These are phyloP conservation scores for Diorhabda elongata DNA, from an alignment of 1,140 invertebrate genomes.

Conservation along the genomic window DNA sequence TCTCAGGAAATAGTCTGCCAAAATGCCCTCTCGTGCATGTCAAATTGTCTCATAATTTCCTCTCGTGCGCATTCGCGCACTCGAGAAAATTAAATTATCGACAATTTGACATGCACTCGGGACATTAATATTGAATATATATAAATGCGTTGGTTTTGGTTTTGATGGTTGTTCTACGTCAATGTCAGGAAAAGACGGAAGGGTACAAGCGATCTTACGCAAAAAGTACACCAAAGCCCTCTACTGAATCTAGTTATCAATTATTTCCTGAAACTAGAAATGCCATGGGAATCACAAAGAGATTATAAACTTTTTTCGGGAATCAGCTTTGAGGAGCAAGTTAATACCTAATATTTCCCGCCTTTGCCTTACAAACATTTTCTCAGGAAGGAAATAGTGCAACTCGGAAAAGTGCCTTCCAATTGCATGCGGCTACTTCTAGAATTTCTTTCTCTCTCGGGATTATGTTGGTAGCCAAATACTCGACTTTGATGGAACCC, in stretches of 20 bases:
- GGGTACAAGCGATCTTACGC: constrained; percentile 39
- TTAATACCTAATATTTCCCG: too few relatives aligned
- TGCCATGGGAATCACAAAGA: constrained; percentile 39
- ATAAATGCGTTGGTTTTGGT: constrained; percentile 25
- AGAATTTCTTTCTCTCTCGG: constrained; percentile 25
- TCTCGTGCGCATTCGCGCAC: too few relatives aligned
- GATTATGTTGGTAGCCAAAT: constrained; percentile 1
- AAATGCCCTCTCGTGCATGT: too few relatives aligned
- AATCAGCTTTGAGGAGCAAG: constrained; percentile 38
- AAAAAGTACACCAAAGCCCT: constrained; percentile 41
- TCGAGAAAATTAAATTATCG: too few relatives aligned
- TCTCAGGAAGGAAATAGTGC: too few relatives aligned
- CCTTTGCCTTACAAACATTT: too few relatives aligned
- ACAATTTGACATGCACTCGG: too few relatives aligned
- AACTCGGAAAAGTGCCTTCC: not conserved
- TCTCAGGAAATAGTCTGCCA: too few relatives aligned
- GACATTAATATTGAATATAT: too few relatives aligned
- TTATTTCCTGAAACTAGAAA: constrained; percentile 43
- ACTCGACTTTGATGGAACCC: too few relatives aligned
- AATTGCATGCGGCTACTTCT: constrained; percentile 37
- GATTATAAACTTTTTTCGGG: constrained; percentile 41
- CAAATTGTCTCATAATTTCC: too few relatives aligned
- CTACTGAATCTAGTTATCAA: constrained; percentile 42
- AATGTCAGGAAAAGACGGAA: constrained; percentile 27
- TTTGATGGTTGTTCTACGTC: constrained; percentile 39